phyloP scores from a whole-genome alignment of 1,140 invertebrate species.

The Drosophila tsacasi region DNA sequence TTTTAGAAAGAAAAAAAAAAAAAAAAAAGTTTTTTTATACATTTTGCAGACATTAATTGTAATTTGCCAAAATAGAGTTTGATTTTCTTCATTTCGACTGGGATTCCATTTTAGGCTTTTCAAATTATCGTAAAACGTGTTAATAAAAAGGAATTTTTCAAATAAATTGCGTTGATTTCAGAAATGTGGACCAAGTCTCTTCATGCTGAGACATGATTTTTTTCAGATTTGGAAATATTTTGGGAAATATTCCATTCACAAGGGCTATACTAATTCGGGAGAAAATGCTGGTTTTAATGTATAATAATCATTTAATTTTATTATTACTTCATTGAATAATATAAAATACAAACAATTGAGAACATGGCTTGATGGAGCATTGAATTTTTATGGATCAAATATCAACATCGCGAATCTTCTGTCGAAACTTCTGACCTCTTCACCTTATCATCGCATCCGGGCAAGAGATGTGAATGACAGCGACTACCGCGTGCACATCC shows the following conservation, averaged over 20 bases:
- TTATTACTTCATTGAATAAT: background rate
- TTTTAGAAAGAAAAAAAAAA: too few species aligned
- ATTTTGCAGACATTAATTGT: too few species aligned
- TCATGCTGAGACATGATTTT: background rate
- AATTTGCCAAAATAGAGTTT: background rate
- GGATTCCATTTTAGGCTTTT: background rate
- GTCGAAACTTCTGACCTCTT: conserved; percentile 2
- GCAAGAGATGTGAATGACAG: conserved; percentile 9
- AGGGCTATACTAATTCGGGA: background rate
- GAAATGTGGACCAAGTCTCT: background rate
- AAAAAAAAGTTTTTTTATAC: too few species aligned
- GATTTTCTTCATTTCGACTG: background rate
- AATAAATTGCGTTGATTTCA: background rate
- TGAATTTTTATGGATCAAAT: background rate
- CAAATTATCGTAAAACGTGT: background rate
- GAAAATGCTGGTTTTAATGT: background rate
- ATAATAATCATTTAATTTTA: conserved; percentile 2
- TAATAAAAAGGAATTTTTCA: too few species aligned
- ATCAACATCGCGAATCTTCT: background rate
- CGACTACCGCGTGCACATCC: conserved; percentile 2
- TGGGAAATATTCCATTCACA: background rate
- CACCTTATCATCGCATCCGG: conserved; percentile 1
- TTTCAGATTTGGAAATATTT: background rate
- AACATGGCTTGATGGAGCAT: conserved; percentile 2
- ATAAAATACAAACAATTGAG: background rate